Conservation (phyloP, 2,113 vertebrate species). For the Erinaceus europaeus region DNA sequence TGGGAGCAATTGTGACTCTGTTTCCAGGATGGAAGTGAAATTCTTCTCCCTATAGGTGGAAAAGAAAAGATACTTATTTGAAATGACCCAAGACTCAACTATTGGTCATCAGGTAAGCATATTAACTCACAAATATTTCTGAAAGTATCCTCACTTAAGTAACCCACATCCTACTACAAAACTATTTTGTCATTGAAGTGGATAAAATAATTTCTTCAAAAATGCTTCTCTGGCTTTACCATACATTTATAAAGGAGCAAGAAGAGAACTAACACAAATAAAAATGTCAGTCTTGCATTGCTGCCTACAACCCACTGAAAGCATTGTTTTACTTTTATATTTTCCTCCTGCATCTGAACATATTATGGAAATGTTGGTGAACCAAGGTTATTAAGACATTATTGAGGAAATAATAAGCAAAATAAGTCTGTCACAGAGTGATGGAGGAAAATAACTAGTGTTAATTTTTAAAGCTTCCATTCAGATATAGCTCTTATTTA, state of each 20-base stretch:
- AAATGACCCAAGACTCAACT: background rate
- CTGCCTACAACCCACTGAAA: background rate
- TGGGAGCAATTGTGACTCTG: background rate
- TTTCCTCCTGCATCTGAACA: background rate
- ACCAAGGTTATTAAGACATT: background rate
- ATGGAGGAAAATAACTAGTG: background rate
- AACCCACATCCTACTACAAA: background rate
- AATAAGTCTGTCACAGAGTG: constrained; percentile 4
- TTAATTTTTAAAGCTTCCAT: constrained; percentile 20
- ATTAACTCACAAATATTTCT: background rate
- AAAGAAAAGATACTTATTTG: background rate
- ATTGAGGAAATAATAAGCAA: background rate
- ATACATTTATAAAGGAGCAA: background rate
- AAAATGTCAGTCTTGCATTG: background rate
- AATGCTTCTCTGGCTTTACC: background rate
- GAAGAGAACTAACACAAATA: background rate
- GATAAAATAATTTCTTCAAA: background rate
- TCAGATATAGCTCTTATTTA: background rate
- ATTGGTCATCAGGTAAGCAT: background rate
- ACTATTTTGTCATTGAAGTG: background rate
- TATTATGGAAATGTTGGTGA: background rate
- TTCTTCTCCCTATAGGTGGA: background rate
- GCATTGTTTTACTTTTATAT: background rate
- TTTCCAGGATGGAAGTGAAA: background rate
- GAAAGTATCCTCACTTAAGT: background rate